A percentile compares a stretch with the other conserved stretches of the same genome.
Evolutionary conservation across 2,888 invertebrate species (phyloP).

Genomic region (Tyria jacobaeae): DNA sequence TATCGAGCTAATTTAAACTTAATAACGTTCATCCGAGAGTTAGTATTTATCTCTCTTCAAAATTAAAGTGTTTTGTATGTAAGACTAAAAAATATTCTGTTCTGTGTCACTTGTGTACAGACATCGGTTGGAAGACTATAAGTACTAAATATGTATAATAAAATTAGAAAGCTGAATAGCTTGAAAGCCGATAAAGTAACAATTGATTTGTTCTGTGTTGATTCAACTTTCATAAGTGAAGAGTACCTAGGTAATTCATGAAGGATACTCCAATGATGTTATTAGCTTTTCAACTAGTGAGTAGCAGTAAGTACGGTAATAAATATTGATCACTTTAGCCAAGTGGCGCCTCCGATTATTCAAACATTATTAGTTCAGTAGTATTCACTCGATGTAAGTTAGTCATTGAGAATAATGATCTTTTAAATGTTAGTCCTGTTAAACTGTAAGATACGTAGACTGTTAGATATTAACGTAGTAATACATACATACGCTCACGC

Average conservation of each 20-base stretch:
- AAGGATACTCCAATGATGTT: slow-evolving; percentile 44
- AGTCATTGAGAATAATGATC: background rate
- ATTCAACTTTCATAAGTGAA: slow-evolving; percentile 41
- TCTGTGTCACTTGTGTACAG: background rate
- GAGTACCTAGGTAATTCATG: slow-evolving; percentile 27
- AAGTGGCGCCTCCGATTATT: slow-evolving; percentile 33
- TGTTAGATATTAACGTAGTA: too few relatives aligned
- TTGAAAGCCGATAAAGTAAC: background rate
- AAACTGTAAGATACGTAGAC: too few relatives aligned
- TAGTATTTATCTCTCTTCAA: background rate
- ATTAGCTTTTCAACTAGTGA: slow-evolving; percentile 32
- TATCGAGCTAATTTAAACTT: too few relatives aligned
- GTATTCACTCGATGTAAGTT: slow-evolving; percentile 2
- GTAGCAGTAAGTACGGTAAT: slow-evolving; percentile 35
- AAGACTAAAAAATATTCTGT: too few relatives aligned
- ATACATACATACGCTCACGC: too few relatives aligned
- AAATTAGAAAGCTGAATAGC: background rate
- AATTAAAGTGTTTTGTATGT: background rate
- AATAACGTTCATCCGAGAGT: too few relatives aligned
- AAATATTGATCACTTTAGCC: slow-evolving; percentile 27
- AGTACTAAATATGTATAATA: too few relatives aligned
- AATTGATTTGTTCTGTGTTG: slow-evolving; percentile 25
- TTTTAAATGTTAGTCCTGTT: background rate
- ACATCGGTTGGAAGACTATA: background rate
- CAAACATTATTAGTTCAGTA: slow-evolving; percentile 9